A percentile compares a stretch with the other conserved stretches of the same genome.
These are phyloP conservation scores for Corythoichthys haematopterus DNA, from an alignment of 2,113 vertebrate species.

Conservation along the genomic window DNA sequence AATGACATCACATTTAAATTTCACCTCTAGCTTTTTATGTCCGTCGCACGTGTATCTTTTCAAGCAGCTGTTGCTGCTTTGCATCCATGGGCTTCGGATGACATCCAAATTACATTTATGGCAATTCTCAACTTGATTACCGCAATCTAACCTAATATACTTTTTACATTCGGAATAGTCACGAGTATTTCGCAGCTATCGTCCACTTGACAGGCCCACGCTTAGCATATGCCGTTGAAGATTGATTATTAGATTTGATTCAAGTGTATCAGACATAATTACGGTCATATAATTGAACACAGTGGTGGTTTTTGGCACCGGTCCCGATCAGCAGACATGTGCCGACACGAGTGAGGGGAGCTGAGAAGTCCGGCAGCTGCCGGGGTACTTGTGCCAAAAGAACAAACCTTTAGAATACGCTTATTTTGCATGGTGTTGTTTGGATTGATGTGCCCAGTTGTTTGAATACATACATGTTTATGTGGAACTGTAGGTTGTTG, in stretches of 20 bases:
- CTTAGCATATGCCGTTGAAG: slow-evolving; percentile 66
- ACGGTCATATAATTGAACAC: slow-evolving; percentile 64
- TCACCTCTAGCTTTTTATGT: slow-evolving; percentile 40
- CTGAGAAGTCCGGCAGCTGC: slow-evolving; percentile 65
- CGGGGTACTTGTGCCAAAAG: slow-evolving; percentile 44
- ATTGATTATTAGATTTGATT: slow-evolving; percentile 65
- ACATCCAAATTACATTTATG: slow-evolving; percentile 56
- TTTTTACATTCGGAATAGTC: slow-evolving; percentile 35
- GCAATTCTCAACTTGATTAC: slow-evolving; percentile 52
- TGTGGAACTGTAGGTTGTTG: slow-evolving; percentile 48
- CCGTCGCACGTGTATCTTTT: slow-evolving; percentile 12
- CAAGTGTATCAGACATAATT: slow-evolving; percentile 63
- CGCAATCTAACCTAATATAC: slow-evolving; percentile 52
- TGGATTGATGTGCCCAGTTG: slow-evolving; percentile 62
- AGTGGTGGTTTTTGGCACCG: slow-evolving; percentile 61
- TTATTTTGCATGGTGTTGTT: slow-evolving; percentile 60
- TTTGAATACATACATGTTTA: slow-evolving; percentile 64
- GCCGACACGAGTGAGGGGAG: slow-evolving; percentile 52
- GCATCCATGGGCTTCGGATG: slow-evolving; percentile 46
- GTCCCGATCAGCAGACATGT: slow-evolving; percentile 57
- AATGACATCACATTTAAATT: slow-evolving; percentile 60
- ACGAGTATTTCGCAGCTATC: slow-evolving; percentile 31
- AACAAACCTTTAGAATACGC: slow-evolving; percentile 19
- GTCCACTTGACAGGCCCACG: slow-evolving; percentile 47
- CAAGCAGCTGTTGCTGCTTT: slow-evolving; percentile 34